Evolutionary conservation across 2,888 invertebrate genomes (phyloP).

Genomic region (Phragmatobia fuliginosa): DNA sequence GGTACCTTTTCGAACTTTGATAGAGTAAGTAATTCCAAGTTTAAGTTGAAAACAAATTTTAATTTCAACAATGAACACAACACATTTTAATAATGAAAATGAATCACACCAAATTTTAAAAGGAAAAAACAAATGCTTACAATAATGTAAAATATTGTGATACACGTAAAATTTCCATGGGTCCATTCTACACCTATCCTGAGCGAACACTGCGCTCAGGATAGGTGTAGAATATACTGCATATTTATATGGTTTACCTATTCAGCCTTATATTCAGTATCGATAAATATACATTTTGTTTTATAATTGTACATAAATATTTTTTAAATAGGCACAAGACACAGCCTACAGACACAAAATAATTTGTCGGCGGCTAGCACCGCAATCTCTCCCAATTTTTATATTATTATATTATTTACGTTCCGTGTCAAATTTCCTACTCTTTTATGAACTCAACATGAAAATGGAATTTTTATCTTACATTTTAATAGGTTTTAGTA

Average conservation of each 20-base stretch:
- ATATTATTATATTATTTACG: slow-evolving; percentile 28
- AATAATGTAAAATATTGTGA: not conserved
- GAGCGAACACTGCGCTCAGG: slow-evolving; percentile 27
- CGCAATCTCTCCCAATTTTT: slow-evolving; percentile 24
- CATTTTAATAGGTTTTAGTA: slow-evolving; percentile 41
- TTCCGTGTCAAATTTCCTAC: slow-evolving; percentile 25
- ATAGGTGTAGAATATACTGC: slow-evolving; percentile 32
- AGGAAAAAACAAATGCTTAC: not conserved
- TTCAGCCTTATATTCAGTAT: slow-evolving; percentile 14
- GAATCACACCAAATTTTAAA: not conserved
- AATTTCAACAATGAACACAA: too few species aligned
- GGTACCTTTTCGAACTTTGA: too few species aligned
- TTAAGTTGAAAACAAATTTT: not conserved
- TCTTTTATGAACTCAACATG: slow-evolving; percentile 30
- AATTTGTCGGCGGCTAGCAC: slow-evolving; percentile 11
- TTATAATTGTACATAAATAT: slow-evolving; percentile 27
- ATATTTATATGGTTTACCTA: slow-evolving; percentile 30
- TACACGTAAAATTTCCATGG: too few species aligned
- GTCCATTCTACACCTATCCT: slow-evolving; percentile 11
- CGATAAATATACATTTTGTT: slow-evolving; percentile 22
- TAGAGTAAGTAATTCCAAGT: not conserved
- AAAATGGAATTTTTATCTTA: slow-evolving; percentile 30
- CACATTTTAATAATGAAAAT: not conserved
- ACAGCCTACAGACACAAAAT: slow-evolving; percentile 14
- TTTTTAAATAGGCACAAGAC: slow-evolving; percentile 44